Evolutionary conservation across 2,797 vertebrate species (phyloP), one percentile per base, ranked within the genome.

Genomic region (Pygocentrus nattereri): DNA sequence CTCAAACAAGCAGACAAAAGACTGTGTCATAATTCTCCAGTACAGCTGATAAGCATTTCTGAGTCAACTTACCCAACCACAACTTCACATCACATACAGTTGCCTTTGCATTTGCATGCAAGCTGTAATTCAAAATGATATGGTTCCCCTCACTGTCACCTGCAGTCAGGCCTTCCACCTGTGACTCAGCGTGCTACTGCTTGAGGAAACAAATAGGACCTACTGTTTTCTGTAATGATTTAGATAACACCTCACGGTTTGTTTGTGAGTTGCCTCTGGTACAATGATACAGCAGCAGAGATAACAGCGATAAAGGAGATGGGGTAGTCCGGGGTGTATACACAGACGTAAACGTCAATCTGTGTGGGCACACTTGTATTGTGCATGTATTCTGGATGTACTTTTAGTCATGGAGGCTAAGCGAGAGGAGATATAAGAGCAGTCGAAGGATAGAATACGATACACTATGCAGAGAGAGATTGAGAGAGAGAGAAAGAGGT

Each of bases 331-430:
- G 50, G 54, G 41, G 38, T 76, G 73, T 34, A 34, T 30, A 15
- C 58, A 49, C 21, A 27, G 18, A 81, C 44, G 6, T 78, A 82
- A 77, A 76, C 27, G 19, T 78, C 41, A 84, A 80, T 76, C 74
- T 85, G 64, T 34, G 41, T 73, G n/a, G 56, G 34, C 59, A 34
- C 12, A 49, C 69, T 81, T 75, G 84, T 78, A 52, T 77, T 27
- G 81, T 64, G 61, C 47, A 68, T 81, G 67, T 76, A 56, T 34
- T 59, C 78, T 71, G 67, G 76, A 79, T 74, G 85, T 79, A 54
- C 80, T 62, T 58, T 59, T 4, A 59, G 50, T 68, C 69, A 58
- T 76, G n/a, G 27, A 23, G 69, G 76, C 23, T 50, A 56, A 31
- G 21, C 27, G 41, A 1, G 23, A 80, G 31, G n/a, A 82, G 67